Base-by-base conservation (phyloP, 2,113 vertebrate genomes). In the Etheostoma cragini region DNA sequence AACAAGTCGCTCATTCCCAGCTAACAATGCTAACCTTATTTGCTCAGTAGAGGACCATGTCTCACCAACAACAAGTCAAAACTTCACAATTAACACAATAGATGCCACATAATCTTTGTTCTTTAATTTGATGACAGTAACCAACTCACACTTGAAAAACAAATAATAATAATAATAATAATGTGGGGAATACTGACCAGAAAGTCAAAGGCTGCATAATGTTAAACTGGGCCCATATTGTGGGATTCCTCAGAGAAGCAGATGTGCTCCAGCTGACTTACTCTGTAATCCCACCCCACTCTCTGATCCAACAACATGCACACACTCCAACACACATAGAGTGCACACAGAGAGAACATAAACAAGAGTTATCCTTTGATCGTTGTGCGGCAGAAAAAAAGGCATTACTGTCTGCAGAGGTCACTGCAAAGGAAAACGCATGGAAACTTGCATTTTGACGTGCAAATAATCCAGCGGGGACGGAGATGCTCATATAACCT, bases 241-340 rank as follows among this genome's bases (percentile, higher is more conserved):
- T 74, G 77, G 76, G 77, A 90, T 85, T 89, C 87, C 84, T 91
- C 78, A 21, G 73, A 73, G 77, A 90, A 88, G 83, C 83, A 92
- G 87, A 89, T 91, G 90, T 89, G 81, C 74, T 90, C 74, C 88
- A 89, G 87, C 78, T 89, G 90, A 90, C 60, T 91, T 90, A 82
- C 74, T 76, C 76, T 81, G 45, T 90, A 92, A 93, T 93, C 86
- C 84, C 82, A 89, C 84, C 62, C 76, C 83, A 76, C 73, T 71
- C 52, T 82, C 69, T 62, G 72, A 84, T 72, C 63, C 73, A 76
- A 60, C 62, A 10, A 47, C 70, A 89, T 65, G 57, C 69, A 53
- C 49, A 68, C 56, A 69, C 67, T 57, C 50, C 8, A 26, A 47
- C 54, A 78, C 72, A 64, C 64, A 74, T 58, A 50, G 35, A 64